phyloP scores from a whole-genome alignment of 23 tunicate genomes.

The Styela clava region DNA sequence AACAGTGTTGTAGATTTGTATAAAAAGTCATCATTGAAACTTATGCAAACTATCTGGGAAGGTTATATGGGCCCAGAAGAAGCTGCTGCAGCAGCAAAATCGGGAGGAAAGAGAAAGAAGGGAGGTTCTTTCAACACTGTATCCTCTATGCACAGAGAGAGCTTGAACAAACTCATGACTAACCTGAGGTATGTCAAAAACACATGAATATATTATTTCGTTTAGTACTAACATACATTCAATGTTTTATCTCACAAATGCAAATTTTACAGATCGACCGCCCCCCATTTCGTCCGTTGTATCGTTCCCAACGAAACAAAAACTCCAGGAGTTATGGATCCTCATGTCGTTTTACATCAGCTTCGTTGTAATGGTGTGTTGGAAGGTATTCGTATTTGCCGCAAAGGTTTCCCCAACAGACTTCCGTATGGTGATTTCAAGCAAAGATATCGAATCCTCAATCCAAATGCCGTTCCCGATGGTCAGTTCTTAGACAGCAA shows the following conservation, averaged over 20 bases:
- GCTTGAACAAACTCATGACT: conserved; percentile 82
- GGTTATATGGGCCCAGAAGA: conserved; percentile 41
- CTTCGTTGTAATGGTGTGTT: conserved; percentile 99
- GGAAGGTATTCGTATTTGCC: conserved; percentile 99
- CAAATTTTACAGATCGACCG: conserved; percentile 58
- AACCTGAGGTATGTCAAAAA: conserved; percentile 52
- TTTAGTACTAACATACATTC: not conserved
- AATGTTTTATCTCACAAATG: not conserved
- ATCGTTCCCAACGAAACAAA: conserved; percentile 96
- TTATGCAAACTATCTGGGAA: conserved; percentile 65
- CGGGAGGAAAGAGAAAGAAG: conserved; percentile 98
- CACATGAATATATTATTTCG: not conserved
- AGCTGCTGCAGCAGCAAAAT: conserved; percentile 77
- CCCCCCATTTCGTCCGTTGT: conserved; percentile 99
- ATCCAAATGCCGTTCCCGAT: conserved; percentile 88
- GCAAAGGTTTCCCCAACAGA: conserved; percentile 98
- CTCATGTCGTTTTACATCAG: conserved; percentile 93
- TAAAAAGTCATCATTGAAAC: conserved; percentile 68
- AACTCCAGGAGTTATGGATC: conserved; percentile 82
- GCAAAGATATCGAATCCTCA: conserved; percentile 92
- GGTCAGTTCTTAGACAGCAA: conserved; percentile 98
- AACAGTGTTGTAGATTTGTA: conserved; percentile 88
- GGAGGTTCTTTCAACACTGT: conserved; percentile 94
- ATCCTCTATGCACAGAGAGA: conserved; percentile 83
- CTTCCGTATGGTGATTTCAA: conserved; percentile 94